Conservation (phyloP, 2,888 invertebrate species). For the Acrobeloides nanus region DNA sequence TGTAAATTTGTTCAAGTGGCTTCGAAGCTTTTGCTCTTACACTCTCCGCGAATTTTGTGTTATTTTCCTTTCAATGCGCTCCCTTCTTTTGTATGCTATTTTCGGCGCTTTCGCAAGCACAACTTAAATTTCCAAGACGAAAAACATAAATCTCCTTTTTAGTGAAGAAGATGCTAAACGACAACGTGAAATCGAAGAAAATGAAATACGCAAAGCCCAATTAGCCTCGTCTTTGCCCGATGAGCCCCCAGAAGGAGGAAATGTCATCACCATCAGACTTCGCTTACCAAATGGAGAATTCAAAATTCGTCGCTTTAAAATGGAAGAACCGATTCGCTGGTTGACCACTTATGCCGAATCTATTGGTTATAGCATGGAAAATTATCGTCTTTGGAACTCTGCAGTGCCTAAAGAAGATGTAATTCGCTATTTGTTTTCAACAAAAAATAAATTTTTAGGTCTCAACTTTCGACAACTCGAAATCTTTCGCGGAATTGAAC, state of each 20-base stretch:
- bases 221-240: slow-evolving; percentile 28
- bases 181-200: slow-evolving; percentile 11
- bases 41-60: too few species aligned
- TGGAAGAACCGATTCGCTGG: slow-evolving; percentile 25
- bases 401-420: slow-evolving; percentile 42
- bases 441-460: slow-evolving; percentile 23
- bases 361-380: slow-evolving; percentile 34
- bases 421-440: background rate
- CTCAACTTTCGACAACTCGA: slow-evolving; percentile 68
- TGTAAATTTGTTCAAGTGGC: too few species aligned
- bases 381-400: slow-evolving; percentile 40
- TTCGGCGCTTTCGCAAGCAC: too few species aligned
- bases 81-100: too few species aligned
- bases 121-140: too few species aligned
- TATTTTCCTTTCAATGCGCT: background rate
- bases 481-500: slow-evolving; percentile 74
- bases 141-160: background rate
- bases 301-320: slow-evolving; percentile 40
- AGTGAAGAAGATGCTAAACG: slow-evolving; percentile 20
- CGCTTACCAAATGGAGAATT: slow-evolving; percentile 38
- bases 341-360: slow-evolving; percentile 36
- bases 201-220: slow-evolving; percentile 19
- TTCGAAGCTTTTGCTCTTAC: too few species aligned
- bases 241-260: slow-evolving; percentile 34
- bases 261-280: slow-evolving; percentile 35